Evolutionary conservation across 2,113 vertebrate species (phyloP), one percentile per base, ranked within the genome.

Genomic region (Burhinus oedicnemus): DNA sequence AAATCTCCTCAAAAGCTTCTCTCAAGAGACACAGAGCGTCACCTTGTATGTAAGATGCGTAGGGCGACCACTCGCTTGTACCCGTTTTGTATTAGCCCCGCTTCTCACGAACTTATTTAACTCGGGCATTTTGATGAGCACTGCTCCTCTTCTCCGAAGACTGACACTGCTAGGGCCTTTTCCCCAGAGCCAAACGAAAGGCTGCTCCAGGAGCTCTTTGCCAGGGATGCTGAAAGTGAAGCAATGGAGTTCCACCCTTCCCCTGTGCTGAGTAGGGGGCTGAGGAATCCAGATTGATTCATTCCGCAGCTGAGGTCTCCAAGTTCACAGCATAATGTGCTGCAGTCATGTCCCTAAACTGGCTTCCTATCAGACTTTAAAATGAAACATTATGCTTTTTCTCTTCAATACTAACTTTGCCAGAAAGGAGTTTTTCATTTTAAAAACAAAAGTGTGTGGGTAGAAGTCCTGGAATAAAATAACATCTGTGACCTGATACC

Each of bases 321-420:
- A 45, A 92, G 95, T 70, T 92, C 89, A 60, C 57, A 64, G 58
- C 62, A 83, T 40, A 91, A 87, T 10, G 60, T 57, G 86, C 80
- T 96, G 91, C 80, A 87, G 38, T 81, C 71, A 8, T 96, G 95
- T 94, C 96, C 93, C 91, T 85, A 94, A 85, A 89, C 70, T 95
- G 95, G 74, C 88, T 92, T 84, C 55, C 54, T 36, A 60, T 71
- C 92, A 96, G 62, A 54, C 58, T 85, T 83, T 54, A 64, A 93
- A 94, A 83, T 69, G n/a, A 97, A 97, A 92, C 83, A 88, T 77
- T 70, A 80, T 83, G 54, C 25, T 62, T 93, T 69, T 75, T 45
- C 38, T 79, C 70, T 62, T 79, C 71, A 7, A 6, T 42, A 15
- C 27, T 71, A 58, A 18, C 42, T 85, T 93, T 87, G 68, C 69